Evolutionary conservation across 2,113 vertebrate genomes (phyloP).

Genomic region (Pseudorasbora parva): DNA sequence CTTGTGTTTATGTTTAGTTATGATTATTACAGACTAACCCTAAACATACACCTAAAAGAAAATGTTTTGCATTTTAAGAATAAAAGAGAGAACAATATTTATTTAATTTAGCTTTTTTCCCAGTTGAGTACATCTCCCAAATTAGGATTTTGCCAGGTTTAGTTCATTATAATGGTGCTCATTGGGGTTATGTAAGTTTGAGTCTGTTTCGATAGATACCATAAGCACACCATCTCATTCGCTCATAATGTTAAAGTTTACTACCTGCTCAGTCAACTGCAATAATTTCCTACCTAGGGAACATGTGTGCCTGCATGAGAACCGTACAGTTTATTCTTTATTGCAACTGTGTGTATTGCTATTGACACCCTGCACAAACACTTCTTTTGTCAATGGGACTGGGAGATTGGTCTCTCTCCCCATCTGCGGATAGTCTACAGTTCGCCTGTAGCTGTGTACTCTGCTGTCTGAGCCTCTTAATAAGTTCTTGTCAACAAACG

Average conservation of each 20-base stretch:
- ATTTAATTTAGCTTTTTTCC: not conserved
- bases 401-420: constrained; percentile 35
- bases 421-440: constrained; percentile 46
- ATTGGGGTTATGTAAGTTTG: not conserved
- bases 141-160: not conserved
- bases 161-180: not conserved
- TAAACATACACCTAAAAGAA: not conserved
- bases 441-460: constrained; percentile 63
- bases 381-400: constrained; percentile 41
- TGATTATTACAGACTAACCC: not conserved
- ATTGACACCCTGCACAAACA: constrained; percentile 55
- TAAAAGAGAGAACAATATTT: not conserved
- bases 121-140: not conserved
- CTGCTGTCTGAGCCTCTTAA: constrained; percentile 62
- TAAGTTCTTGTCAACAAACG: constrained; percentile 71
- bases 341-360: constrained; percentile 43
- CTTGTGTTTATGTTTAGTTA: not conserved
- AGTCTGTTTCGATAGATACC: not conserved
- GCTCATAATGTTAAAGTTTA: constrained; percentile 33
- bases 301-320: constrained; percentile 10
- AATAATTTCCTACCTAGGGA: not conserved
- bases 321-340: constrained; percentile 41
- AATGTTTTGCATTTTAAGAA: not conserved
- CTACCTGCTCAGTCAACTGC: constrained; percentile 4
- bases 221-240: not conserved